These are phyloP conservation scores for Colossoma macropomum DNA, from an alignment of 2,113 vertebrate species.

Conservation along the genomic window DNA sequence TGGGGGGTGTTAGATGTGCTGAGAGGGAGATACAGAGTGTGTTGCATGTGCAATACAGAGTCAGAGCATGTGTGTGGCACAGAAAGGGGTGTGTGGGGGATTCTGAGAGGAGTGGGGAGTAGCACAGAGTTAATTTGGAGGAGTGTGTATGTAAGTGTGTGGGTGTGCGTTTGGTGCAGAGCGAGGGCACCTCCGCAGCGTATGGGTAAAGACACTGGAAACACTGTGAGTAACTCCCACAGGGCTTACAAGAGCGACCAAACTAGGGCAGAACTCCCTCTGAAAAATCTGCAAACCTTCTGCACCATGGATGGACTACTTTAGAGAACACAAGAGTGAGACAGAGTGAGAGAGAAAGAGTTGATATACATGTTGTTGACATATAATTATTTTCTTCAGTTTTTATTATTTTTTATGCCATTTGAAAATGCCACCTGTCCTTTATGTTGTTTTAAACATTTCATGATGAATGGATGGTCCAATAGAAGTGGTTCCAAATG, in stretches of 20 bases:
- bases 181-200: constrained; percentile 17
- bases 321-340: not conserved
- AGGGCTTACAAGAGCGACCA: constrained; percentile 35
- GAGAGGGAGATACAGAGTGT: not conserved
- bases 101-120: not conserved
- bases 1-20: not conserved
- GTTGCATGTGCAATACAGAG: not conserved
- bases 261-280: constrained; percentile 45
- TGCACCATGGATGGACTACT: constrained; percentile 10
- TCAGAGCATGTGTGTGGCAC: not conserved
- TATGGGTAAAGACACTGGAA: not conserved
- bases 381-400: too few species aligned
- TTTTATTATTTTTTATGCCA: too few species aligned
- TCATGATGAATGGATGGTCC: too few species aligned
- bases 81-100: not conserved
- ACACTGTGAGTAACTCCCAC: constrained; percentile 25
- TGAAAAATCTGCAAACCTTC: constrained; percentile 26
- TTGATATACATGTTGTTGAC: too few species aligned
- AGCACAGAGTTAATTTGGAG: not conserved
- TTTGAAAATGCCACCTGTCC: not conserved
- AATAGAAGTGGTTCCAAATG: too few species aligned
- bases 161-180: not conserved
- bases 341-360: not conserved
- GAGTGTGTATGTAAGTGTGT: not conserved
- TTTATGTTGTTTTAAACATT: too few species aligned